Evolutionary conservation across 2,113 vertebrate species (phyloP), one percentile per base, ranked within the genome.

Genomic region (Malurus melanocephalus): DNA sequence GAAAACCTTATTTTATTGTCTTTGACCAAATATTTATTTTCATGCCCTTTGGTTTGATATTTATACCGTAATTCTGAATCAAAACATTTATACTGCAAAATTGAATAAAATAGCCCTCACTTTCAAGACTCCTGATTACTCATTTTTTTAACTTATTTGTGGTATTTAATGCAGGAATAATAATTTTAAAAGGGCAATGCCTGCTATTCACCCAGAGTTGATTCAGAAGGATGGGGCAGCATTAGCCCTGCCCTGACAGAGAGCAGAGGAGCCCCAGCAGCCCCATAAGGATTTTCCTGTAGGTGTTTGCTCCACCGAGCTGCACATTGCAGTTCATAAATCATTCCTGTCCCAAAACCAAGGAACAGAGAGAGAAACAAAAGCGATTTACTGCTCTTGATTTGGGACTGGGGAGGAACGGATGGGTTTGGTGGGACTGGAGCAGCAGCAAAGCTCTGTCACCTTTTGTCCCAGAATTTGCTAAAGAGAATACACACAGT

Each of bases 1-100:
- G 26, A 76, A 85, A 87, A 55, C 22, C 87, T 18, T 10, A 27
- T 73, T 74, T 87, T n/a, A 68, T 40, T 56, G 15, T 64, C 57
- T 80, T 87, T 9, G 27, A 60, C 91, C 30, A 53, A 80, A 74
- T 64, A 30, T 45, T 38, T 67, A 71, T 40, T 91, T 92, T 92
- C 26, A 22, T 27, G 22, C 22, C 26, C 42, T 83, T 72, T 53
- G 57, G 35, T 77, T 32, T 12, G 23, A 35, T 55, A 28, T 74
- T 72, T 78, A 52, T 26, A 11, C 26, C 32, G 30, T 10, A 40
- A 19, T 45, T 85, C 55, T 48, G 38, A 38, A 38, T 38, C 38
- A 38, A 38, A 38, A 38, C 38, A 38, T 38, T 38, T 38, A 38
- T 38, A 38, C 38, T 11, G 38, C 38, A 38, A 38, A 38, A 65